These are phyloP conservation scores for Meloe dianella DNA, from an alignment of 2,888 invertebrate species.

Conservation along the genomic window DNA sequence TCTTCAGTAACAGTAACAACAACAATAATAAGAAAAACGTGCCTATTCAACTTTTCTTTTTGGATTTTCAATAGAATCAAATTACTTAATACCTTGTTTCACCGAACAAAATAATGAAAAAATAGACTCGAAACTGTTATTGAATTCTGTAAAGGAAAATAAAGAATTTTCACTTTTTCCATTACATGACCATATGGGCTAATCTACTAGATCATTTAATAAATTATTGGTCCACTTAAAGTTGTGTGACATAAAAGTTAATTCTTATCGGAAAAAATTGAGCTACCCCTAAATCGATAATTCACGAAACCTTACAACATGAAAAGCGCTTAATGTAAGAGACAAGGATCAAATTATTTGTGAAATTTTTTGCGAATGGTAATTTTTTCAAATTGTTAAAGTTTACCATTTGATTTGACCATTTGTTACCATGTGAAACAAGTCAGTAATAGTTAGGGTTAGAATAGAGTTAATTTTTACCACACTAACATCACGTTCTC, in stretches of 20 bases:
- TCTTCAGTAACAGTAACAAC: neutral
- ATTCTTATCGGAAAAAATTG: neutral
- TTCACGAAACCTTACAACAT: neutral
- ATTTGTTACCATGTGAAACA: neutral
- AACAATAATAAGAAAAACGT: conserved; percentile 10
- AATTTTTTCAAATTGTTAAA: neutral
- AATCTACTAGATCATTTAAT: no score
- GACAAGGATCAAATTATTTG: neutral
- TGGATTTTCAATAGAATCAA: neutral
- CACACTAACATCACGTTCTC: conserved; percentile 2
- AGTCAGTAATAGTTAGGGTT: neutral
- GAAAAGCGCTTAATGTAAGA: neutral
- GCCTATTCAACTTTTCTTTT: conserved; percentile 11
- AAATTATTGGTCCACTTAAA: no score
- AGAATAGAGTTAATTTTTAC: conserved; percentile 7
- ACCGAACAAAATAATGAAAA: neutral
- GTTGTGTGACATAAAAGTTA: no score
- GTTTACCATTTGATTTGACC: neutral
- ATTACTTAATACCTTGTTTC: neutral
- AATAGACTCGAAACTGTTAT: no score
- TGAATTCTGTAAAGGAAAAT: no score
- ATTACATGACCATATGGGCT: no score
- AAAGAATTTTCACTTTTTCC: no score
- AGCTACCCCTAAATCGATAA: neutral
- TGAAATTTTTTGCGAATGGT: neutral